Base-by-base conservation (phyloP, 1,140 invertebrate species). In the Drosophila trapezifrons region DNA sequence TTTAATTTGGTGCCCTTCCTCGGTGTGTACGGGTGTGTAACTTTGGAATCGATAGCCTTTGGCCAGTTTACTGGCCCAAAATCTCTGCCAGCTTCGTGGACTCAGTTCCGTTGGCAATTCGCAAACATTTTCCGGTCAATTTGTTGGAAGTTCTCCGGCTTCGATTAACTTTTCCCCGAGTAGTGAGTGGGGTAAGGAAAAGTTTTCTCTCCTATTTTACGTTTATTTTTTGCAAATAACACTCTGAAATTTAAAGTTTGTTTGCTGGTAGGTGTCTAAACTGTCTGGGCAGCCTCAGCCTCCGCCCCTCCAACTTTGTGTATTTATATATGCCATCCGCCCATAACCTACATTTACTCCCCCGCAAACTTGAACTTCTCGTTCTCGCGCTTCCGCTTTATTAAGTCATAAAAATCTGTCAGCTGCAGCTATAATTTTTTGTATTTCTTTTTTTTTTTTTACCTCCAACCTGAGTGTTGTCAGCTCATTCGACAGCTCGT, bases 51-150 rank as follows among this genome's bases (percentile, higher is more conserved):
- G 69, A 83, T 78, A 76, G 76, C 51, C 71, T 40, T 45, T 27
- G 60, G 60, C 60, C 37, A 42, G 54, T 40, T 59, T 58, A n/a
- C 54, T 70, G 43, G 32, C 54, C 42, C 42, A 12, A 65, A 86
- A 87, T 87, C 83, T 78, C 75, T 18, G 70, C 47, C 46, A 37
- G 59, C 73, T 58, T 63, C 20, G 35, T 43, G 42, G 57, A 62
- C 29, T 47, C 47, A 81, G 77, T 86, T 85, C 82, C 82, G 82
- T 70, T 74, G 56, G 72, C 84, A 87, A 87, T 87, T 89, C 84
- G 84, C 81, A 89, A 87, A 87, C 84, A 87, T 87, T 87, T 87
- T 87, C 84, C 84, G 84, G 77, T 87, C 84, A 87, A 87, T 87
- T 89, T 87, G 76, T 63, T 74, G 73, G 17, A 83, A 79, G 51